phyloP scores from a whole-genome alignment of 2,888 invertebrate species.

The Drosophila rellima region DNA sequence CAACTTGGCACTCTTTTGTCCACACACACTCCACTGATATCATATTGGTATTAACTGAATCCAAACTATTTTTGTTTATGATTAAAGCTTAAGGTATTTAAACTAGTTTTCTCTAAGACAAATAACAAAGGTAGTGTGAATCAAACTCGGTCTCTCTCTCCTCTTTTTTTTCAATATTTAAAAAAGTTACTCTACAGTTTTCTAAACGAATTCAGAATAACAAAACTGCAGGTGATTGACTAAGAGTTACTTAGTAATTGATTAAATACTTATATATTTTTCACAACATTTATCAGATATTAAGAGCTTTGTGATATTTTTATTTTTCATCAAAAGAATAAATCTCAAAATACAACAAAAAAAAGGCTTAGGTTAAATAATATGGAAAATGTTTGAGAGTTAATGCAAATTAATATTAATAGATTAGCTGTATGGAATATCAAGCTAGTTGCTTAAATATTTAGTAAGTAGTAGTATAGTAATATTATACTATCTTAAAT shows the following conservation, averaged over 20 bases:
- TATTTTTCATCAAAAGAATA: no score
- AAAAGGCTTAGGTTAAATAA: no score
- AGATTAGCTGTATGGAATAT: no score
- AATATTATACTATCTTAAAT: background rate
- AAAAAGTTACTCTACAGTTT: background rate
- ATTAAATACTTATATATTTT: background rate
- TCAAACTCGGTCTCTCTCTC: constrained; percentile 2
- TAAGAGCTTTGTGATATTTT: no score
- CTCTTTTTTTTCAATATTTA: background rate
- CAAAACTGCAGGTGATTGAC: background rate
- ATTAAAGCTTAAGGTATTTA: constrained; percentile 20
- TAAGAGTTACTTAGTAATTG: background rate
- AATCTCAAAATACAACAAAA: no score
- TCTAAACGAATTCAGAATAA: background rate
- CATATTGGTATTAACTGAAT: background rate
- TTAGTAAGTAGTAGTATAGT: no score
- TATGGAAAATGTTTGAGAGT: no score
- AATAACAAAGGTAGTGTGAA: constrained; percentile 13
- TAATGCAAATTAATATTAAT: no score
- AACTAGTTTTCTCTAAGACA: constrained; percentile 43
- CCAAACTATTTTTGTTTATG: constrained; percentile 8
- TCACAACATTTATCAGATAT: no score
- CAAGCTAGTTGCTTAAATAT: background rate
- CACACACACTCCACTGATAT: background rate
- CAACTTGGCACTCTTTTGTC: constrained; percentile 26